phyloP scores from a whole-genome alignment of 2,797 vertebrate genomes.

The Neopelma chrysocephalum region DNA sequence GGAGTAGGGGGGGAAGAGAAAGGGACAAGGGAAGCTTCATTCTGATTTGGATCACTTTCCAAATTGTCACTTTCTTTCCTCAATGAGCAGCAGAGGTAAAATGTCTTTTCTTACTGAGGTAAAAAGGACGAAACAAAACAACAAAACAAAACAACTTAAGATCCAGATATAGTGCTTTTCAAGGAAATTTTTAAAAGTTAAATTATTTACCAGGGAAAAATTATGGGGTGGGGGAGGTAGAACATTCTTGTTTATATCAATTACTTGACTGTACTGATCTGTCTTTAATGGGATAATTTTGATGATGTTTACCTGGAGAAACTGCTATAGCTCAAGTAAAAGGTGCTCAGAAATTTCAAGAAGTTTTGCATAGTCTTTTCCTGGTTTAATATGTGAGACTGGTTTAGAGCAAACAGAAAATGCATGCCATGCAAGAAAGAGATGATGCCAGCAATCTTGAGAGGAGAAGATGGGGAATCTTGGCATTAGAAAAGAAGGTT shows the following conservation, averaged over 20 bases:
- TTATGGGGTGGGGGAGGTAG: fast-evolving
- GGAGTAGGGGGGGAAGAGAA: fast-evolving
- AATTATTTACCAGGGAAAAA: not conserved
- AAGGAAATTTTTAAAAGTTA: not conserved
- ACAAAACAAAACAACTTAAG: not conserved
- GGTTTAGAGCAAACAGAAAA: not conserved
- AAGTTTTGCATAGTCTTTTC: not conserved
- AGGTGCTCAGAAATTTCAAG: not conserved
- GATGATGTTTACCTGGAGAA: not conserved
- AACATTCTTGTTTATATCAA: not conserved
- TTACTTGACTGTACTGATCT: not conserved
- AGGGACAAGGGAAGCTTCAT: not conserved
- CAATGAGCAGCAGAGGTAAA: not conserved
- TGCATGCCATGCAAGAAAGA: not conserved
- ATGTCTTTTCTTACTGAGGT: not conserved
- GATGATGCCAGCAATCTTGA: not conserved
- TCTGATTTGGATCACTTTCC: not conserved
- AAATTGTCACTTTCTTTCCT: not conserved
- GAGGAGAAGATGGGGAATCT: not conserved
- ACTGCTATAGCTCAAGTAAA: not conserved
- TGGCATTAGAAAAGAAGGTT: not conserved
- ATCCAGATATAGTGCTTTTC: not conserved
- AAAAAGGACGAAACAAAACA: not conserved
- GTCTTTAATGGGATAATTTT: not conserved
- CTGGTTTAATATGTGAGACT: not conserved